Evolutionary conservation across 2,888 invertebrate genomes (phyloP), one percentile per base, ranked within the genome.

Genomic region (Polyommatus iphigenia): DNA sequence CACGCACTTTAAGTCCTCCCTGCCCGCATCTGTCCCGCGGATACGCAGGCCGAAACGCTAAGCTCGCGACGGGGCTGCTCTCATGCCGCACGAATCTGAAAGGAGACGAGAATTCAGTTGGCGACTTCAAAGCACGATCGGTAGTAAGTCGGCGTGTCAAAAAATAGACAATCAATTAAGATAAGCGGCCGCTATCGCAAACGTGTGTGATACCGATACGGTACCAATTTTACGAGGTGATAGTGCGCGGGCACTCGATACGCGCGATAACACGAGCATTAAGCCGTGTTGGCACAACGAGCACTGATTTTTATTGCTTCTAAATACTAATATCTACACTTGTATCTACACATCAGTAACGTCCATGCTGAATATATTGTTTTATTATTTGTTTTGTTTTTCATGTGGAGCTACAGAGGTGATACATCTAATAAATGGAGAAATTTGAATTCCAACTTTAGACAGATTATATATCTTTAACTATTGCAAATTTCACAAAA

Each of bases 181-280:
- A 93, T 92, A 91, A 89, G 88, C 86, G 86, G 87, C 87, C 86
- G 88, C 84, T 91, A 92, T 92, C 92, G 86, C 85, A 90, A 86
- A 89, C 89, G 89, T 88, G 87, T 84, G 84, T 84, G 91, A 90
- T 92, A 93, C 87, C 91, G 90, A 90, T 90, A 89, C 90, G 92
- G 89, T 90, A 91, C 91, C 90, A 92, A 91, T 92, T 92, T 92
- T 92, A 92, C 93, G 91, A 91, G 88, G 87, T 89, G 92, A 93
- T 92, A 91, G 87, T 86, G 87, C 83, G 85, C 87, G 85, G 88
- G 90, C 92, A 91, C 89, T 90, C 87, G 91, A 91, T 91, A 91
- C 90, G 89, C 81, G 82, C 89, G 92, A 91, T 91, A 91, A 89
- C 83, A 87, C 86, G 86, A 85, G 88, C 87, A 89, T 92, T 92